Base-by-base conservation (phyloP, 2,888 invertebrate genomes). In the Steinernema hermaphroditum region DNA sequence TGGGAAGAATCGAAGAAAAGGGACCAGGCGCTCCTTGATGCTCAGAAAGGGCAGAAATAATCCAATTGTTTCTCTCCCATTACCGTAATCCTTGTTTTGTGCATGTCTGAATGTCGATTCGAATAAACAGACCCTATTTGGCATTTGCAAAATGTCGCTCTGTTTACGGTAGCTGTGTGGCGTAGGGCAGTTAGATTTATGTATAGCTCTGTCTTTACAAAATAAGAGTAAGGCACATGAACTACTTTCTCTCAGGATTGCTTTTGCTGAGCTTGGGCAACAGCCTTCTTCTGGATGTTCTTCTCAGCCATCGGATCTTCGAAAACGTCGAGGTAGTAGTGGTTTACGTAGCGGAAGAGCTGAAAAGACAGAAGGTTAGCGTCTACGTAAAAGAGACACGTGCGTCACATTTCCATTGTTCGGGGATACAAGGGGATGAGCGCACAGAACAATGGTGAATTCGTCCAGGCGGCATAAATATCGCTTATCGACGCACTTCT, bases 311-410 rank as follows among this genome's bases (percentile, higher is more conserved):
- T 73, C 2, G 83, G 85, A 69, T 85, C 85, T 69, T 83, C 81
- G 71, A 80, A 71, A 32, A 81, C 72, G 75, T 83, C 81, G 22
- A 84, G 70, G 69, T 80, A 83, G 76, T 85, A 79, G 74, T 84
- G 80, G 72, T 85, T 85, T 22, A 83, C 29, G 68, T 73, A 83
- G 24, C 85, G 82, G 9, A 49, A 72, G 44, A 84, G 50, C 81
- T 83, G 76, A 70, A 81, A 81, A 2, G 14, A 41, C 8, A 8
- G 43, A 19, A 16, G 32, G 19, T 41, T 41, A 41, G n/a, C n/a
- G n/a, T n/a, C n/a, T n/a, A n/a, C n/a, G n/a, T n/a, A n/a, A n/a
- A n/a, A n/a, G n/a, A n/a, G n/a, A n/a, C n/a, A n/a, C n/a, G n/a
- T n/a, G n/a, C n/a, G n/a, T n/a, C n/a, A n/a, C n/a, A n/a, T n/a